These are phyloP conservation scores for Pristionchus arcanus DNA, from an alignment of 2,888 invertebrate genomes.

Conservation along the genomic window DNA sequence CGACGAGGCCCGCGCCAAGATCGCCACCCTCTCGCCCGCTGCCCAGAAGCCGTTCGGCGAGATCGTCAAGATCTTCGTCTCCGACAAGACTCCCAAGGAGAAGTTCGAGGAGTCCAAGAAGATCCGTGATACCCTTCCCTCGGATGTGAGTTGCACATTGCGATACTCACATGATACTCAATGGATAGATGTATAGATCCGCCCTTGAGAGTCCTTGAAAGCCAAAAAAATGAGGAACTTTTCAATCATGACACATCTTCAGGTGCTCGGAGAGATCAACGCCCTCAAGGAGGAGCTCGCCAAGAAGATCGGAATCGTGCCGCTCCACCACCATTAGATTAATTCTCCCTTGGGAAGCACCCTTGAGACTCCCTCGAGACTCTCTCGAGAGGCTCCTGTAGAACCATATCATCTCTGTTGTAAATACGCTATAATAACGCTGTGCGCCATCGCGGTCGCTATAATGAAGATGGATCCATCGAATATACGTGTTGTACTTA, in stretches of 20 bases:
- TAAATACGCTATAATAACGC: background rate
- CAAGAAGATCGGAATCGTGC: slow-evolving; percentile 30
- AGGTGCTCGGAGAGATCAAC: slow-evolving; percentile 28
- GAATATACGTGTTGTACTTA: background rate
- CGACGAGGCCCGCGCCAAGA: slow-evolving; percentile 17
- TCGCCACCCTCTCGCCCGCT: slow-evolving; percentile 21
- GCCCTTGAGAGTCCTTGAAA: no score
- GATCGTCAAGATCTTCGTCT: slow-evolving; percentile 34
- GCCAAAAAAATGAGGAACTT: no score
- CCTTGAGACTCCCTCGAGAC: background rate
- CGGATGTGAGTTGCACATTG: background rate
- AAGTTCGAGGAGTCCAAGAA: background rate
- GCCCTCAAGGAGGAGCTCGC: slow-evolving; percentile 24
- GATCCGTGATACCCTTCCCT: background rate
- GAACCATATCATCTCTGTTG: background rate
- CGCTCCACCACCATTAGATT: slow-evolving; percentile 15
- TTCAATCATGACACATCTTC: no score
- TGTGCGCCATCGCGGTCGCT: background rate
- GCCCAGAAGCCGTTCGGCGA: slow-evolving; percentile 33
- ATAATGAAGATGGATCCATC: background rate
- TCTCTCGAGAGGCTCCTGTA: background rate
- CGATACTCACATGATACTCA: no score
- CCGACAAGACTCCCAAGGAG: slow-evolving; percentile 32
- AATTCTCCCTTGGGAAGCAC: no score
- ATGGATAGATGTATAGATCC: no score